A percentile compares a stretch with the other conserved stretches of the same genome.
Evolutionary conservation across 2,888 invertebrate genomes (phyloP).

Genomic region (Heteropelma amictum): DNA sequence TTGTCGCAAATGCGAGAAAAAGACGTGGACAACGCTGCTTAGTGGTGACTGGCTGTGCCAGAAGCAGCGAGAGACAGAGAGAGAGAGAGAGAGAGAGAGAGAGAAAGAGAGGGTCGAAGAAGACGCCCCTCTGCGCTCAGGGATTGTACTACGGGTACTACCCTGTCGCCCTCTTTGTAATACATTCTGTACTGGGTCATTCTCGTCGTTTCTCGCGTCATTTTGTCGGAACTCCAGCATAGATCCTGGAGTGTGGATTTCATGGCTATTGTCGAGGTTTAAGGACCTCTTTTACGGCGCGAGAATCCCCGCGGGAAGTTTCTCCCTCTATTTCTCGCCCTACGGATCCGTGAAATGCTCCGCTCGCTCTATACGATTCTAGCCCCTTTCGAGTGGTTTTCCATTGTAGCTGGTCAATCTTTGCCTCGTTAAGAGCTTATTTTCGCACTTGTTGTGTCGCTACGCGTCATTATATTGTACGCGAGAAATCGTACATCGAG

Average conservation of each 20-base stretch:
- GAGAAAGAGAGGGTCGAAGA: background rate
- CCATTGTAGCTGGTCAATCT: slow-evolving; percentile 76
- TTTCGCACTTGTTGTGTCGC: slow-evolving; percentile 74
- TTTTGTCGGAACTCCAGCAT: slow-evolving; percentile 16
- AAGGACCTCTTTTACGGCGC: slow-evolving; percentile 68
- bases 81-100: too few species aligned
- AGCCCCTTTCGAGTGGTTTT: slow-evolving; percentile 62
- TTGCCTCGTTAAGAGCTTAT: slow-evolving; percentile 77
- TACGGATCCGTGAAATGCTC: background rate
- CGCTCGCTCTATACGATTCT: background rate
- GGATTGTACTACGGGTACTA: background rate
- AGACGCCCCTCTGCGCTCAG: slow-evolving; percentile 16
- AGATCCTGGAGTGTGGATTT: slow-evolving; percentile 72
- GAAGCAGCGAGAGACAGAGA: too few species aligned
- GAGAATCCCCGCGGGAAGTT: slow-evolving; percentile 65
- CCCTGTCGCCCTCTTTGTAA: slow-evolving; percentile 9
- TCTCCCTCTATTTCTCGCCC: background rate
- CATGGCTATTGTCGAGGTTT: slow-evolving; percentile 69
- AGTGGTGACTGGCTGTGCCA: too few species aligned
- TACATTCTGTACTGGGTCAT: background rate
- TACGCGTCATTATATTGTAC: slow-evolving; percentile 16
- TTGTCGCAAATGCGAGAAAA: slow-evolving; percentile 57
- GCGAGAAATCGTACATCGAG: background rate
- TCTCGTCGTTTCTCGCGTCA: slow-evolving; percentile 13
- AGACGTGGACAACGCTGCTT: slow-evolving; percentile 28